Base-by-base conservation (phyloP, 2,888 invertebrate species). In the Lomographa bimaculata region DNA sequence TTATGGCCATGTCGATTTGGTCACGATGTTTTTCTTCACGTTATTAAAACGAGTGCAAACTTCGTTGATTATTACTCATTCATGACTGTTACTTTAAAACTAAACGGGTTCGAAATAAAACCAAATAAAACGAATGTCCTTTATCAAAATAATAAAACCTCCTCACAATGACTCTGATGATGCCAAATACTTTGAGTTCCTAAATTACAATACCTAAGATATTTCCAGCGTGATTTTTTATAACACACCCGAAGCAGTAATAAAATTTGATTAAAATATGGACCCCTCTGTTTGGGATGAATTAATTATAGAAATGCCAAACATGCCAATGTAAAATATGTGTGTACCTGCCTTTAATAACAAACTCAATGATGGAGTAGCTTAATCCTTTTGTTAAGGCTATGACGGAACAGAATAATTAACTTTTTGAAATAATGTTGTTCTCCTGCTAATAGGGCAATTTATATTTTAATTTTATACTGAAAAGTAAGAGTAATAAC, bases 231-330 rank as follows among this genome's bases (percentile, higher is more conserved):
- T 60, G 46, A 61, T 65, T 74, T 71, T 75, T 76, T 75, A 69
- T 66, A 57, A 61, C 58, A 47, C 64, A 69, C 72, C 74, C 74
- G 60, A 45, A 56, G 70, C 67, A 66, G 77, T 78, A 80, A 79
- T 76, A 76, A 78, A 76, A 68, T 71, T 76, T 79, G 74, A 83
- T 81, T 79, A 79, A 80, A 81, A 77, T 78, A 77, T 73, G 69
- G 63, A 69, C 69, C 76, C 79, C 72, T 74, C 64, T 57, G 61
- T 64, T 52, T 74, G 66, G 73, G 59, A 71, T 63, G 73, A 76
- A 79, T 79, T 81, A 76, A 80, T 82, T 80, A 76, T 61, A 60
- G 45, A 65, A 70, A 82, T 81, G 64, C 77, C 75, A 71, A 66
- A 73, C 72, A 76, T 76, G 65, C 72, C 75, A 71, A 65, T 60